These are phyloP conservation scores for Xenopus petersii DNA, from an alignment of 2,797 vertebrate species.

Conservation along the genomic window DNA sequence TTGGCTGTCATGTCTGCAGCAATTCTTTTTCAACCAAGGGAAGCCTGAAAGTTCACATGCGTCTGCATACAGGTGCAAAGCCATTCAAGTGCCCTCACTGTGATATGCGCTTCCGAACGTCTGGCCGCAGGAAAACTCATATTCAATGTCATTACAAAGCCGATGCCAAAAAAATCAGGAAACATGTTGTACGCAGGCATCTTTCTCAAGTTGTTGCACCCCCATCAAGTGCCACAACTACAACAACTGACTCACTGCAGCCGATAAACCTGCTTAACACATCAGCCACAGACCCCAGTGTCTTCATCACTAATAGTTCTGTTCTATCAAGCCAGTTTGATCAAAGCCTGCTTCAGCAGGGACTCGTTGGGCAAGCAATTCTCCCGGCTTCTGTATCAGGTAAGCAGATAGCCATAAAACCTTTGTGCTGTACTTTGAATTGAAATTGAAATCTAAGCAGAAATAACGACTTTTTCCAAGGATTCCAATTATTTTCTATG, in stretches of 20 bases:
- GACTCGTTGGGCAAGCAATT: constrained; percentile 90
- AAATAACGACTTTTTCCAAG: too few species aligned
- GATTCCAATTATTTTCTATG: too few species aligned
- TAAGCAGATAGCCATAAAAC: constrained; percentile 54
- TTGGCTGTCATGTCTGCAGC: constrained; percentile 95
- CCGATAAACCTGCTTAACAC: constrained; percentile 75
- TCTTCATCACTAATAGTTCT: constrained; percentile 88
- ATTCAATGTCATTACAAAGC: constrained; percentile 90
- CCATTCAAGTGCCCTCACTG: constrained; percentile 97
- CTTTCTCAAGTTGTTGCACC: constrained; percentile 20
- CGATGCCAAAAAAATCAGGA: constrained; percentile 77
- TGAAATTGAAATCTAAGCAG: too few species aligned
- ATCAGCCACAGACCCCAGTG: constrained; percentile 73
- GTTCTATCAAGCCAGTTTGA: constrained; percentile 87
- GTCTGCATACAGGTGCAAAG: constrained; percentile 94
- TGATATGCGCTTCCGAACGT: constrained; percentile 93
- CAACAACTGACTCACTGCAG: constrained; percentile 69
- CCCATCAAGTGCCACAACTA: constrained; percentile 16
- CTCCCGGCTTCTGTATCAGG: constrained; percentile 93
- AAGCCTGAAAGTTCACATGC: constrained; percentile 97
- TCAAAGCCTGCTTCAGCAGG: constrained; percentile 82
- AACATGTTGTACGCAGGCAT: constrained; percentile 55
- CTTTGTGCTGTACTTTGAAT: too few species aligned
- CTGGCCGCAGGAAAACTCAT: constrained; percentile 95
- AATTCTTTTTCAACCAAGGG: constrained; percentile 98